Percentiles rank a stretch among this genome's conserved stretches.
Conservation (phyloP, 2,888 invertebrate genomes). For the Sarcophaga carnaria region DNA sequence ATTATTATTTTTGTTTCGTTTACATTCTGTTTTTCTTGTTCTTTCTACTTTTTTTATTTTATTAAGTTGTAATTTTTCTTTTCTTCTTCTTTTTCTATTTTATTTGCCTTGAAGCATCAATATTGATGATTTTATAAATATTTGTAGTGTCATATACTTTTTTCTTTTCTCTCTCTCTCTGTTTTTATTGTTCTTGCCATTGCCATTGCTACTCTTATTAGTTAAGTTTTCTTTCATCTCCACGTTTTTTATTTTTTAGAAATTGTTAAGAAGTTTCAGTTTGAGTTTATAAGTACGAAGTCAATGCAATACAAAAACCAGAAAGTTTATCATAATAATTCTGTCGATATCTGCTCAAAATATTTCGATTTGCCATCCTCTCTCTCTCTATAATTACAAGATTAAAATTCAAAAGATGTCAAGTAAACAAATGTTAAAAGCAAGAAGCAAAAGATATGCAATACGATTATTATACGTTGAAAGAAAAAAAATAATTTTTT, state of each 20-base stretch:
- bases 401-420: neutral
- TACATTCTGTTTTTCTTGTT: no score
- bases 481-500: neutral
- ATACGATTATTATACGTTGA: no score
- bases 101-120: slow-evolving; percentile 35
- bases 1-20: neutral
- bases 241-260: no score
- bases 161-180: neutral
- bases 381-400: slow-evolving; percentile 14
- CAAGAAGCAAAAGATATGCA: neutral
- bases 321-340: slow-evolving; percentile 20
- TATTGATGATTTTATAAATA: slow-evolving; percentile 33
- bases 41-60: neutral
- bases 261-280: slow-evolving; percentile 11
- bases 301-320: neutral
- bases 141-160: neutral
- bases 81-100: neutral
- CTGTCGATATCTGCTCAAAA: neutral
- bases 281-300: neutral
- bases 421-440: neutral
- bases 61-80: neutral
- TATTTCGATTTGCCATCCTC: neutral
- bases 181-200: slow-evolving; percentile 9
- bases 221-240: slow-evolving; percentile 27
- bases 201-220: slow-evolving; percentile 41